Base-by-base conservation (phyloP, 1,140 invertebrate genomes). In the Neodiprion virginianus region DNA sequence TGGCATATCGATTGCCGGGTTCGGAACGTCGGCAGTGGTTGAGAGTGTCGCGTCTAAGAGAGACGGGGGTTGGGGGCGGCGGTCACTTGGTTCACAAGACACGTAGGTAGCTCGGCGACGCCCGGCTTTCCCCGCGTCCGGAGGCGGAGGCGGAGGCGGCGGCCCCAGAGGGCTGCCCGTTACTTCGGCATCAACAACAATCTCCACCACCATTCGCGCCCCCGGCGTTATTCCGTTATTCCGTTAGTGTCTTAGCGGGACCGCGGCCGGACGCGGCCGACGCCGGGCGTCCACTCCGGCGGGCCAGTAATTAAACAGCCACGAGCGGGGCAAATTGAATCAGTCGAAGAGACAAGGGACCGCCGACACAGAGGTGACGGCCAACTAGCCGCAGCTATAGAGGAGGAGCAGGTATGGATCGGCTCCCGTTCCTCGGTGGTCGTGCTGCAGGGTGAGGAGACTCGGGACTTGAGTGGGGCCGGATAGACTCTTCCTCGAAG, bases 171-270 rank as follows among this genome's bases (percentile, higher is more conserved):
- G 82, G 79, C 81, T 78, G 78, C 74, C 81, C 83, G 86, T 86
- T 88, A 88, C 87, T 87, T 87, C 80, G 83, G 83, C 86, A 87
- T 88, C 86, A 87, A 88, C 86, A 87, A 87, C 86, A 88, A 88
- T 88, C 87, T 88, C 83, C 79, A 87, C 82, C 83, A 78, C 78
- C 71, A 75, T 81, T 79, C 80, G 76, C 82, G 80, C 80, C 81
- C 77, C 53, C 53, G 53, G 53, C 53, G 53, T 61, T 61, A 61
- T 61, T 61, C 53, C 83, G 83, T 87, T 86, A 87, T 86, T 87
- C 84, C 77, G 85, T 86, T 86, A 88, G 85, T 87, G 85, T 85
- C 86, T 88, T 87, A 83, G 83, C 82, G 67, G 70, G n/a, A 50
- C 70, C 70, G 48, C 70, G 21, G n/a, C 53, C n/a, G 53, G 53